Percentiles rank a stretch among this genome's conserved stretches.
Evolutionary conservation across 64 coral and sea anemone genomes (phyloP).

Genomic region (Catalaphyllia jardinei): DNA sequence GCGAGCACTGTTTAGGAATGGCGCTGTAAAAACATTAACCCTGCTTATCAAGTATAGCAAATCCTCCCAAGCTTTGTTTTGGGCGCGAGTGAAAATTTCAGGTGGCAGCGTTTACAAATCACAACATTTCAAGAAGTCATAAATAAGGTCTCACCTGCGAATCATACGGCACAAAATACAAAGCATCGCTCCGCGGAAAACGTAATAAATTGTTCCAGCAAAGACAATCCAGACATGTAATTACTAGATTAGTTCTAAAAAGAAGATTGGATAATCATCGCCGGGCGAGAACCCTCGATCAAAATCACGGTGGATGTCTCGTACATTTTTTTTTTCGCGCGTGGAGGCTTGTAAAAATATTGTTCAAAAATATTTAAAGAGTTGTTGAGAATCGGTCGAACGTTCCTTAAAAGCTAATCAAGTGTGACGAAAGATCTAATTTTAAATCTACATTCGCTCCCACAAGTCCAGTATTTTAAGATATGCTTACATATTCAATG

Average conservation of each 20-base stretch:
- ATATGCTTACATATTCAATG: slow-evolving; percentile 26
- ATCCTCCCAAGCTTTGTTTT: not conserved
- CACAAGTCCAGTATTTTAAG: not conserved
- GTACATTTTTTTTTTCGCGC: not conserved
- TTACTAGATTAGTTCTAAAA: not conserved
- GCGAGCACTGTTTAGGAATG: no score
- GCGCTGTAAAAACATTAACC: no score
- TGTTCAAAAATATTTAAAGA: slow-evolving; percentile 19
- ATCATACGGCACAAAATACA: not conserved
- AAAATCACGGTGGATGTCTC: not conserved
- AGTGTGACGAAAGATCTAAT: slow-evolving; percentile 45
- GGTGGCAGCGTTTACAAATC: slow-evolving; percentile 9
- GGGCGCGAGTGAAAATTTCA: not conserved
- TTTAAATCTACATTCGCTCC: not conserved
- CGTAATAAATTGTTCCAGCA: not conserved
- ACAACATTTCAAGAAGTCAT: slow-evolving; percentile 11
- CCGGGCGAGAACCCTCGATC: not conserved
- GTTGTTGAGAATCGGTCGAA: not conserved
- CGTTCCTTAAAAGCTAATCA: not conserved
- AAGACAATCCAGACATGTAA: not conserved
- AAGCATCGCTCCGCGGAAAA: slow-evolving; percentile 28
- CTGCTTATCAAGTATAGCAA: no score
- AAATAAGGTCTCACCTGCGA: slow-evolving; percentile 23
- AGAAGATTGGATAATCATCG: not conserved
- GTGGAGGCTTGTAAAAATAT: not conserved